These are phyloP conservation scores for Adelognathus sp. DNA, from an alignment of 2,888 invertebrate species.

Conservation along the genomic window DNA sequence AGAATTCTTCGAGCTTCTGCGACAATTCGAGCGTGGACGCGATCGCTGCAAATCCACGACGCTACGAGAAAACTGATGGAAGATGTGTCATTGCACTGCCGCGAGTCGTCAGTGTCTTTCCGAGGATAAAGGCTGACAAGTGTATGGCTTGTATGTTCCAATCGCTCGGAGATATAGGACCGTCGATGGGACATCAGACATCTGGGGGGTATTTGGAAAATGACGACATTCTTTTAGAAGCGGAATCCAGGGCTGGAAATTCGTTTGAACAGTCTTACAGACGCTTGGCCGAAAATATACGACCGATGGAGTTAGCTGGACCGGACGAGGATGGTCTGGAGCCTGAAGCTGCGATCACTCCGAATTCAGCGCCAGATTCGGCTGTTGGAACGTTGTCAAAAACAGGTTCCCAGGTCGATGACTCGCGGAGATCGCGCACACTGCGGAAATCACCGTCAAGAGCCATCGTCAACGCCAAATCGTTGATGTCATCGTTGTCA, in stretches of 20 bases:
- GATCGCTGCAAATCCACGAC: conserved; percentile 41
- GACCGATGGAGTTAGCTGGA: background rate
- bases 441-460: background rate
- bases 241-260: background rate
- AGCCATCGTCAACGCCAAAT: conserved; percentile 8
- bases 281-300: background rate
- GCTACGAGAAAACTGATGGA: conserved; percentile 23
- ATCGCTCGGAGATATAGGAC: conserved; percentile 48
- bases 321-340: background rate
- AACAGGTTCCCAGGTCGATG: background rate
- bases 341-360: background rate
- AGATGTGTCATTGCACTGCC: conserved; percentile 67
- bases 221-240: background rate
- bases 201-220: background rate
- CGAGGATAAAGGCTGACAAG: conserved; percentile 70
- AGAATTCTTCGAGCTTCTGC: conserved; percentile 30
- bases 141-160: conserved; percentile 75
- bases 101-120: conserved; percentile 64
- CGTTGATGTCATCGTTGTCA: conserved; percentile 30
- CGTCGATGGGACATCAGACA: background rate
- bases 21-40: conserved; percentile 54
- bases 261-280: conserved; percentile 15
- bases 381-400: background rate
- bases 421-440: background rate
- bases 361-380: background rate